Conservation (phyloP, 2,888 invertebrate species). For the Strigamia transsilvanica region DNA sequence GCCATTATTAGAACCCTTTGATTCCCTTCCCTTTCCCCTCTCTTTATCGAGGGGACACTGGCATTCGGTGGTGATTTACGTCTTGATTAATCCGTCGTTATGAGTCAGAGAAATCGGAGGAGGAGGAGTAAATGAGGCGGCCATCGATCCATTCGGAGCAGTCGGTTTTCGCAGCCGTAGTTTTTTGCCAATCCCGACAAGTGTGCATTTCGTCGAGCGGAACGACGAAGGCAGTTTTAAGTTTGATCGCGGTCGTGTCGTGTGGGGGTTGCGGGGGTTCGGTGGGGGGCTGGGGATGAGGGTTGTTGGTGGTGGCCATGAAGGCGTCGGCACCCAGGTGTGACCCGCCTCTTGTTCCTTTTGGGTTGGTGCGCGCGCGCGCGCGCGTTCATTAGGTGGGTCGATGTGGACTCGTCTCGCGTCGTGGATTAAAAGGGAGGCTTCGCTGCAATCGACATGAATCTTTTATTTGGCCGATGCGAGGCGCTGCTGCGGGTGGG, state of each 20-base stretch:
- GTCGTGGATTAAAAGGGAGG: conserved; percentile 52
- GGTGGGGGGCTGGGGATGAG: not conserved
- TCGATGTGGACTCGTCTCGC: conserved; percentile 49
- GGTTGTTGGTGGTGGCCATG: conserved; percentile 42
- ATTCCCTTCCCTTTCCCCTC: not conserved
- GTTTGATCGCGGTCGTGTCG: conserved; percentile 46
- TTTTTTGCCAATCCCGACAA: conserved; percentile 33
- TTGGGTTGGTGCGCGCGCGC: conserved; percentile 32
- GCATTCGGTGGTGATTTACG: conserved; percentile 51
- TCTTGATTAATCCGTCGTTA: conserved; percentile 54
- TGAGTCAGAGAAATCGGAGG: conserved; percentile 52
- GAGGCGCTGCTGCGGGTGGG: conserved; percentile 46
- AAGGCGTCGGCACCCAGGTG: conserved; percentile 49
- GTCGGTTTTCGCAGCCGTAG: not conserved
- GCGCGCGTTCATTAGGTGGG: conserved; percentile 46
- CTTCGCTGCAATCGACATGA: conserved; percentile 53
- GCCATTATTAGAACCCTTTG: conserved; percentile 19
- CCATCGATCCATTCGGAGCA: conserved; percentile 24
- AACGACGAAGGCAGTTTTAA: conserved; percentile 45
- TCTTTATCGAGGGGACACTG: conserved; percentile 49
- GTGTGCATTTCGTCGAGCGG: conserved; percentile 43
- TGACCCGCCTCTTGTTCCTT: conserved; percentile 49
- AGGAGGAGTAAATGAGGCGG: conserved; percentile 39
- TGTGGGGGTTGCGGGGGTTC: not conserved
- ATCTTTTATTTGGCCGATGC: conserved; percentile 52